Base-by-base conservation (phyloP, 2,888 invertebrate species). In the Agonopterix arenella region DNA sequence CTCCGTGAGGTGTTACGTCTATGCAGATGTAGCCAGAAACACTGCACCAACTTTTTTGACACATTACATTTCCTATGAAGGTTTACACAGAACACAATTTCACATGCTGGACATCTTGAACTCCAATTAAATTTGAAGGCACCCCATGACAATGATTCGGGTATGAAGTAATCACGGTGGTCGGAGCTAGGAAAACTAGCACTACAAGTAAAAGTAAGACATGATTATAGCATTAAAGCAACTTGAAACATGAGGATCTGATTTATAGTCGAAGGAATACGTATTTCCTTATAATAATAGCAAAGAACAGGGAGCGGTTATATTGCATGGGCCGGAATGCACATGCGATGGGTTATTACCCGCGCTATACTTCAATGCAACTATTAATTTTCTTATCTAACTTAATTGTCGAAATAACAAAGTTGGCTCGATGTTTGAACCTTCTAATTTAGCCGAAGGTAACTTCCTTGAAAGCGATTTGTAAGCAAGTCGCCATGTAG, bases 391-490 rank as follows among this genome's bases (percentile, higher is more conserved):
- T 70, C 71, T 73, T 76, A 76, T 75, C 70, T 63, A 76, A 76
- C 65, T 80, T 80, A 82, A 81, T 82, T 80, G 76, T 76, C 69
- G 68, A 75, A 75, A 74, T 69, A 79, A 78, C 73, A 75, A 76
- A 78, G 76, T 73, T 72, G 62, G 66, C 61, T 67, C 66, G 62
- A 66, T 54, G 73, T 61, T 66, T 62, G 65, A 72, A 71, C 73
- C 78, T 78, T 80, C 74, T 82, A 79, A 83, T 82, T 80, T 76
- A 65, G 70, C 61, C 58, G 68, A 66, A 61, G 63, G 60, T 62
- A 69, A 72, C 72, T 76, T 78, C 70, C 75, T 74, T 65, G 76
- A 77, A 79, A 78, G 67, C 73, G 66, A 69, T 78, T 79, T 77
- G 79, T 68, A 63, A 70, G 72, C 61, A 62, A 66, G 69, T 70